Conservation (phyloP, 1,140 invertebrate species). For the Bombus pascuorum region DNA sequence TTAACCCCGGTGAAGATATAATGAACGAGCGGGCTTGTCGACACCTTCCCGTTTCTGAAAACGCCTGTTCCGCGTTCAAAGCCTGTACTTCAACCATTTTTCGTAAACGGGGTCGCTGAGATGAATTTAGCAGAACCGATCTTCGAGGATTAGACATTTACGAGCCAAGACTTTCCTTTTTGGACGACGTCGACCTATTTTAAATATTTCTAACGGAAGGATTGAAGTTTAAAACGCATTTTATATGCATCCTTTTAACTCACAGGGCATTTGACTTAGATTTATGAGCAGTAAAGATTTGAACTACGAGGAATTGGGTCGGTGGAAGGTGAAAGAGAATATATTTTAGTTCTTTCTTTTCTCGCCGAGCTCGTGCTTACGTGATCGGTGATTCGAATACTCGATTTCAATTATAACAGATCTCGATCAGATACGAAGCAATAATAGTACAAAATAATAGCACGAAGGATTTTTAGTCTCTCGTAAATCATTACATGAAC, state of each 20-base stretch:
- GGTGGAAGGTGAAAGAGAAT: no score
- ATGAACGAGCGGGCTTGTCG: constrained; percentile 67
- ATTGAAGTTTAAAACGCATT: background rate
- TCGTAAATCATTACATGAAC: no score
- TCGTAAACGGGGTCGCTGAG: background rate
- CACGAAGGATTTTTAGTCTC: no score
- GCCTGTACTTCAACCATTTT: background rate
- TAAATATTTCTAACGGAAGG: background rate
- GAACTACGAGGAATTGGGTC: background rate
- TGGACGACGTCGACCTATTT: background rate
- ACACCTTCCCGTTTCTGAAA: constrained; percentile 64
- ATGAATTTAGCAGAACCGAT: background rate
- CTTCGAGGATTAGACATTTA: constrained; percentile 15
- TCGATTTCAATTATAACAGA: background rate
- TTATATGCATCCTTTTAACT: background rate
- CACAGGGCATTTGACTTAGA: background rate
- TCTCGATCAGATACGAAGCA: no score
- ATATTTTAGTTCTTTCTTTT: background rate
- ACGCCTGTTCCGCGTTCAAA: constrained; percentile 25
- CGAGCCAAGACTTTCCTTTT: background rate
- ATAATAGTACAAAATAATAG: no score
- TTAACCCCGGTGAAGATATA: constrained; percentile 65
- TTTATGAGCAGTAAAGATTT: background rate
- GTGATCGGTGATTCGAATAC: background rate
- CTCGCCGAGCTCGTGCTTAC: background rate